Base-by-base conservation (phyloP, 2,888 invertebrate species). In the Mythimna loreyi region DNA sequence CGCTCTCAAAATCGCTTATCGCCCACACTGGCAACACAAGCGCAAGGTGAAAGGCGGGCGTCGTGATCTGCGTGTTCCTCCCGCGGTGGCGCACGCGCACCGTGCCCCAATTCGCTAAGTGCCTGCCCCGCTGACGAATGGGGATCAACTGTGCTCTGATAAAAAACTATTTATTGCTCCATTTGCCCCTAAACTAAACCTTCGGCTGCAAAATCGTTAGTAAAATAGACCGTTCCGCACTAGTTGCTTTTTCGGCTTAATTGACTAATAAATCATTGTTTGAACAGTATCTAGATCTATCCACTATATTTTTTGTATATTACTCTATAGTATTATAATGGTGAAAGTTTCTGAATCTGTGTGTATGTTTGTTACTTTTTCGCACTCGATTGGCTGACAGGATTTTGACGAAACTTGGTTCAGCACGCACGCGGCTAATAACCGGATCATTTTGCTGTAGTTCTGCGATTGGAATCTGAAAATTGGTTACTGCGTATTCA, bases 101-200 rank as follows among this genome's bases (percentile, higher is more conserved):
- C 60, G 82, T 77, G 89, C 84, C 90, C 92, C 85, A 91, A 88
- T 92, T 92, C 82, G 60, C 87, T 92, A 91, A 93, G 92, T 92
- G 93, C 88, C 85, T 86, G 84, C 80, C 78, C 81, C 77, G 81
- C 85, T 91, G 92, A 93, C 89, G 90, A 91, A 92, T 92, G 89
- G 87, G 86, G 82, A 87, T 89, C 87, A 87, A 87, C 87, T 90
- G 81, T 70, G 75, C 81, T 81, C 83, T 73, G 85, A 90, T 89
- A 72, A 88, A 28, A 87, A 81, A 82, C 83, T 80, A 87, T 87
- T 89, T 88, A 90, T 87, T 85, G 81, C 75, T 71, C 50, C 84
- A 87, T 82, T 55, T 30, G 45, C 76, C 75, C 45, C 84, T 87
- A 83, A 83, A 85, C 74, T 73, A 78, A 73, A 78, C 75, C 75